A percentile compares a stretch with the other conserved stretches of the same genome.
Evolutionary conservation across 1,140 invertebrate species (phyloP).

Genomic region (Drosophila elegans): DNA sequence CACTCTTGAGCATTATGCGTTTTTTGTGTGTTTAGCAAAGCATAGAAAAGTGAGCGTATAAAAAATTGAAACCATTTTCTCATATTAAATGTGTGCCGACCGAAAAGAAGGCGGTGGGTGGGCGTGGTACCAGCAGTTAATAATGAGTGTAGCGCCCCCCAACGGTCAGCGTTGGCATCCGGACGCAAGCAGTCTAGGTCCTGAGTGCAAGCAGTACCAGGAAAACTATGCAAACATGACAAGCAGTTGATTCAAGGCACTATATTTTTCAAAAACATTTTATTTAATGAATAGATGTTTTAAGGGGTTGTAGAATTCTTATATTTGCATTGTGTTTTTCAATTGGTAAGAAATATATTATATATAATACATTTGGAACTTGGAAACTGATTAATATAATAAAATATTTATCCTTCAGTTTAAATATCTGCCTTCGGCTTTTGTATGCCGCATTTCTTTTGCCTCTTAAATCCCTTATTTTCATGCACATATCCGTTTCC

Average conservation of each 20-base stretch:
- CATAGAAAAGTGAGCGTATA: conserved; percentile 64
- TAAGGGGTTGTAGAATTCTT: background rate
- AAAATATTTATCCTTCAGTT: too few species aligned
- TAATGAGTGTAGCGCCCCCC: conserved; percentile 50
- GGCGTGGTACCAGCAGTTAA: conserved; percentile 55
- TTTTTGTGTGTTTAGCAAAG: conserved; percentile 55
- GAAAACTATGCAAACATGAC: background rate
- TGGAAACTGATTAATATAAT: too few species aligned
- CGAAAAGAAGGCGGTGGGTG: conserved; percentile 15
- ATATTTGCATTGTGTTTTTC: too few species aligned
- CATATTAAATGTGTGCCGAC: conserved; percentile 81
- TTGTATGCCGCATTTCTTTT: background rate
- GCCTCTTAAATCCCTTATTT: background rate
- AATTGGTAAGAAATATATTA: too few species aligned
- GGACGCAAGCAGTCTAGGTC: conserved; percentile 1
- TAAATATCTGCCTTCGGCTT: too few species aligned
- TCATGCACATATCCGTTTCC: conserved; percentile 56
- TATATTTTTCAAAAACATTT: too few species aligned
- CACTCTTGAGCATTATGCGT: conserved; percentile 37
- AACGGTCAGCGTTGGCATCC: conserved; percentile 6
- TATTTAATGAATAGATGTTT: too few species aligned
- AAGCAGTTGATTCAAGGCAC: background rate
- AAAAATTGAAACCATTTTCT: conserved; percentile 81
- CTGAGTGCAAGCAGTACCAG: background rate
- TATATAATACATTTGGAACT: too few species aligned